phyloP scores from a whole-genome alignment of 2,797 vertebrate genomes.

The Poliocrania exsul region DNA sequence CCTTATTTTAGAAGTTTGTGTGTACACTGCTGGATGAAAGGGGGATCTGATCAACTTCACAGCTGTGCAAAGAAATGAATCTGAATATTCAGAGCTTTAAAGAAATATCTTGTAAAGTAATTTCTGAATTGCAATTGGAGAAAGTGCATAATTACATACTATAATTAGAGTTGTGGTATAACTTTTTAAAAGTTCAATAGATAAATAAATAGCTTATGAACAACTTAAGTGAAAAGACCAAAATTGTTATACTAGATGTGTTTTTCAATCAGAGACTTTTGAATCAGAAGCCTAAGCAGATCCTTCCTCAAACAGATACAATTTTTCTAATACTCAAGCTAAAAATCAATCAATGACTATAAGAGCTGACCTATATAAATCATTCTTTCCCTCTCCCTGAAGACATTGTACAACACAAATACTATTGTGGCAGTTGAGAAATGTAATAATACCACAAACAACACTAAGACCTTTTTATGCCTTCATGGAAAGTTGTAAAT shows the following conservation, averaged over 20 bases:
- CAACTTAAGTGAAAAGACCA: background rate
- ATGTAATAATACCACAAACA: background rate
- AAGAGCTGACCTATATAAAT: background rate
- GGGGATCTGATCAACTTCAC: background rate
- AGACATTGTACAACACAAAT: background rate
- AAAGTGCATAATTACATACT: background rate
- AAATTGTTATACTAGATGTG: background rate
- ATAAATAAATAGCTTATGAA: background rate
- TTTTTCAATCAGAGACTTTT: background rate
- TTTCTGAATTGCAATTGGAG: background rate
- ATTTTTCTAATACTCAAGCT: background rate
- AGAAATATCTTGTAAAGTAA: background rate
- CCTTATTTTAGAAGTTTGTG: background rate
- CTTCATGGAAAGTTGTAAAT: background rate
- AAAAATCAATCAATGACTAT: background rate
- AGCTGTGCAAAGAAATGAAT: background rate
- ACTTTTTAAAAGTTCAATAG: background rate
- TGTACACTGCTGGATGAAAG: background rate
- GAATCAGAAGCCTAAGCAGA: background rate
- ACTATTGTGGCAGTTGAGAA: background rate
- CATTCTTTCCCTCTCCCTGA: background rate
- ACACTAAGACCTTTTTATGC: background rate
- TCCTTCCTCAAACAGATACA: background rate
- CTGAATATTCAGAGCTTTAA: background rate
- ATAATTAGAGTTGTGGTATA: background rate